Percentiles rank a stretch among this genome's conserved stretches.
These are phyloP conservation scores for Peromyscus polionotus DNA, from an alignment of 2,113 vertebrate genomes.

Conservation along the genomic window DNA sequence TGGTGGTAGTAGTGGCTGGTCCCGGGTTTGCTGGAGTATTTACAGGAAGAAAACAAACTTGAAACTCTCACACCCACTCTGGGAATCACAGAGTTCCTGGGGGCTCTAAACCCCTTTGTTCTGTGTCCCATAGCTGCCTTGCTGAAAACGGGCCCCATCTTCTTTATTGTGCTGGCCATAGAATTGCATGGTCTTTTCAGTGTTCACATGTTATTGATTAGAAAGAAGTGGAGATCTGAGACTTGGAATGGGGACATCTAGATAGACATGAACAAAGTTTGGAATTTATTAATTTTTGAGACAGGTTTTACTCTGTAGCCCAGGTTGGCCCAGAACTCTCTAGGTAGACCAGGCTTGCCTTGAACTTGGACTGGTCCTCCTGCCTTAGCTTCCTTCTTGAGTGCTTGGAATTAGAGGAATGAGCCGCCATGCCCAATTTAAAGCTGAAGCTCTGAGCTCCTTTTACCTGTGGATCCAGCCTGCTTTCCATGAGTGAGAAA, in stretches of 20 bases:
- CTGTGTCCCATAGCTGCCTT: background rate
- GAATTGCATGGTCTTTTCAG: background rate
- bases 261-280: background rate
- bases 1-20: background rate
- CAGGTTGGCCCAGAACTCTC: background rate
- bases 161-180: constrained; percentile 24
- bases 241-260: background rate
- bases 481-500: background rate
- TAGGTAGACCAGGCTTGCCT: background rate
- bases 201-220: background rate
- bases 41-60: background rate
- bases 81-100: constrained; percentile 14
- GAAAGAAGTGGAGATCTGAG: background rate
- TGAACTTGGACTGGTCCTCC: background rate
- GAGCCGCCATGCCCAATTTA: background rate
- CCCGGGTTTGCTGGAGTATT: background rate
- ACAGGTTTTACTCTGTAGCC: background rate
- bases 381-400: background rate
- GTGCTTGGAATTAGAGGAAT: background rate
- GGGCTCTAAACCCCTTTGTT: constrained; percentile 31
- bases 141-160: background rate
- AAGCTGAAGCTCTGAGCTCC: constrained; percentile 1
- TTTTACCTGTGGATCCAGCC: background rate
- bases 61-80: background rate
- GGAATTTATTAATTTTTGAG: background rate